A percentile compares a stretch with the other conserved stretches of the same genome.
Evolutionary conservation across 2,113 vertebrate species (phyloP).

Genomic region (Saccopteryx bilineata): DNA sequence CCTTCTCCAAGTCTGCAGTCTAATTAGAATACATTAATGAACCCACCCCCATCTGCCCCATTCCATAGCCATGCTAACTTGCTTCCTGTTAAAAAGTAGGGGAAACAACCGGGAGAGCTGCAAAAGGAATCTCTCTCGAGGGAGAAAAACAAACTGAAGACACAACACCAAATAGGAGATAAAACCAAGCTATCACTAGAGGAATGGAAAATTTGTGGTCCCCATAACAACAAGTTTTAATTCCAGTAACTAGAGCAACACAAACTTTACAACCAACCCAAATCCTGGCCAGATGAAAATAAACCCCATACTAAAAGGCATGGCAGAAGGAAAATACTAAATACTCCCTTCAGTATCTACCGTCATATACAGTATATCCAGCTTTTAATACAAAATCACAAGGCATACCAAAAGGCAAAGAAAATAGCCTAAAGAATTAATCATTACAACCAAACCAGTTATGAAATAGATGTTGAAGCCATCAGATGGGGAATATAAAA

Average conservation of each 20-base stretch:
- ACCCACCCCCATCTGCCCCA: background rate
- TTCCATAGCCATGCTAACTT: background rate
- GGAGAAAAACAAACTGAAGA: background rate
- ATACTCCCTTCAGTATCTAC: fast-evolving
- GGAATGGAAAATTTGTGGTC: background rate
- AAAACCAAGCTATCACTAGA: background rate
- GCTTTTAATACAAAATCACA: background rate
- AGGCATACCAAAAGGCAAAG: background rate
- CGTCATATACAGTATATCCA: background rate
- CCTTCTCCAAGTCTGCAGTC: background rate
- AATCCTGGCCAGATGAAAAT: background rate
- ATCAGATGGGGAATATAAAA: background rate
- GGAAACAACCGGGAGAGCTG: background rate
- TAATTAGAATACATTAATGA: background rate
- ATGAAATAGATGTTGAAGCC: background rate
- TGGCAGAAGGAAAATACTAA: background rate
- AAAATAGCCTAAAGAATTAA: background rate
- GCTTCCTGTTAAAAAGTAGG: background rate
- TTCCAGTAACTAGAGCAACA: background rate
- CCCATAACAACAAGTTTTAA: background rate
- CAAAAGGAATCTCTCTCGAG: background rate
- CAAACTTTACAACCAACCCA: background rate
- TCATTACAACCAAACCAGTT: background rate
- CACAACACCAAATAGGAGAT: background rate
- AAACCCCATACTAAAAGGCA: background rate